These are phyloP conservation scores for Lathamus discolor DNA, from an alignment of 2,113 vertebrate species.

Conservation along the genomic window DNA sequence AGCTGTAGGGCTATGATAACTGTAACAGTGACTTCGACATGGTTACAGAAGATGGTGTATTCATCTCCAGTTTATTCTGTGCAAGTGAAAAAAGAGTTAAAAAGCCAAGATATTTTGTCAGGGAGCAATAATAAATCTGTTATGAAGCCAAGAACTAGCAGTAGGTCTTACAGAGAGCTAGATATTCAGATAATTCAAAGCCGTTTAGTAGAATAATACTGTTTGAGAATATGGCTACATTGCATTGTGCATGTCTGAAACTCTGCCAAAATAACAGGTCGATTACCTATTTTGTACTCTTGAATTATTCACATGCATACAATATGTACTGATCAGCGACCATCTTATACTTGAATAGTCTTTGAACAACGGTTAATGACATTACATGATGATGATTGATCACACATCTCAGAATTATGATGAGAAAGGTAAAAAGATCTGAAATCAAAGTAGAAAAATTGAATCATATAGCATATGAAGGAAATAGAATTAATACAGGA, in stretches of 20 bases:
- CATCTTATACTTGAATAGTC: neutral
- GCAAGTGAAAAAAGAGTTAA: neutral
- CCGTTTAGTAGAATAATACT: neutral
- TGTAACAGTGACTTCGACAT: neutral
- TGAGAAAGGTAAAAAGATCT: neutral
- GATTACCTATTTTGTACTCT: neutral
- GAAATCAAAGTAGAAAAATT: neutral
- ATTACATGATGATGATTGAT: neutral
- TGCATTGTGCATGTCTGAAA: neutral
- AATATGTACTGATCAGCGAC: neutral
- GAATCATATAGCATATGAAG: neutral
- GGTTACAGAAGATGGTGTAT: neutral
- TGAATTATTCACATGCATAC: neutral
- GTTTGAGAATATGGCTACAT: neutral
- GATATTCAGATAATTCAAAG: neutral
- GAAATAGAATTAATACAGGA: neutral
- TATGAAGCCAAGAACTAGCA: neutral
- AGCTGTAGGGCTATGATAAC: neutral
- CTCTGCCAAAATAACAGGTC: neutral
- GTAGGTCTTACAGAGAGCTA: neutral
- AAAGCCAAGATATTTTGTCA: neutral
- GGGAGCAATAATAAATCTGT: neutral
- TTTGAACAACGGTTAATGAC: neutral
- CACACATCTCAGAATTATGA: neutral
- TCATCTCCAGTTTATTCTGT: neutral